Conservation (phyloP, 2,888 invertebrate genomes). For the Eupithecia subumbrata region DNA sequence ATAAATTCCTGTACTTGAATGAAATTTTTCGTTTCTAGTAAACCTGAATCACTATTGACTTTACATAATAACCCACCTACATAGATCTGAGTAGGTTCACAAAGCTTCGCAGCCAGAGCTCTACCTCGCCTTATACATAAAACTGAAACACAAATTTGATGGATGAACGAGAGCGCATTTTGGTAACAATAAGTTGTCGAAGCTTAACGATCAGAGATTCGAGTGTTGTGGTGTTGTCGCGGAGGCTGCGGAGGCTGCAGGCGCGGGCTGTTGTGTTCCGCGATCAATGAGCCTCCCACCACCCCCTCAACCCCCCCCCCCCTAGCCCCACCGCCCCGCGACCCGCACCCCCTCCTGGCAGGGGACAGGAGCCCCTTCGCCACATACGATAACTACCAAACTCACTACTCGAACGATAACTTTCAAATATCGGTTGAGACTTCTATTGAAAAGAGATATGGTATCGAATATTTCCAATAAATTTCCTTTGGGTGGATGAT, state of each 20-base stretch:
- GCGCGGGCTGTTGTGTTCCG: conserved; percentile 72
- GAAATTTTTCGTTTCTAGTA: not conserved
- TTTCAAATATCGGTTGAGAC: conserved; percentile 60
- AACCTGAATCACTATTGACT: not conserved
- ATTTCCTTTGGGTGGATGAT: conserved; percentile 25
- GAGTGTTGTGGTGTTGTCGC: conserved; percentile 65
- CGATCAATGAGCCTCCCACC: conserved; percentile 79
- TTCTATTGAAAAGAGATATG: conserved; percentile 42
- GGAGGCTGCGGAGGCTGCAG: conserved; percentile 64
- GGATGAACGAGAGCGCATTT: conserved; percentile 38
- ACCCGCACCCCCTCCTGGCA: conserved; percentile 39
- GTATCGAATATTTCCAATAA: conserved; percentile 35
- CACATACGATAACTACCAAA: conserved; percentile 66
- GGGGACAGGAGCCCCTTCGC: conserved; percentile 42
- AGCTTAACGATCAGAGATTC: conserved; percentile 46
- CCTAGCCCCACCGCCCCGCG: conserved; percentile 46
- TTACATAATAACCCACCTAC: not conserved
- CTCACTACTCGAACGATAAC: conserved; percentile 68
- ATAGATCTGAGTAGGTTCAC: not conserved
- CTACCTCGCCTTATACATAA: not conserved
- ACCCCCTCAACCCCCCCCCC: conserved; percentile 51
- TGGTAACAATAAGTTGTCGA: conserved; percentile 40
- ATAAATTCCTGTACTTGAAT: not conserved
- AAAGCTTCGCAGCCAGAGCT: not conserved
- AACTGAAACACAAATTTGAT: not conserved